Evolutionary conservation across 2,888 invertebrate genomes (phyloP), one percentile per base, ranked within the genome.

Genomic region (Copidosoma aretas): DNA sequence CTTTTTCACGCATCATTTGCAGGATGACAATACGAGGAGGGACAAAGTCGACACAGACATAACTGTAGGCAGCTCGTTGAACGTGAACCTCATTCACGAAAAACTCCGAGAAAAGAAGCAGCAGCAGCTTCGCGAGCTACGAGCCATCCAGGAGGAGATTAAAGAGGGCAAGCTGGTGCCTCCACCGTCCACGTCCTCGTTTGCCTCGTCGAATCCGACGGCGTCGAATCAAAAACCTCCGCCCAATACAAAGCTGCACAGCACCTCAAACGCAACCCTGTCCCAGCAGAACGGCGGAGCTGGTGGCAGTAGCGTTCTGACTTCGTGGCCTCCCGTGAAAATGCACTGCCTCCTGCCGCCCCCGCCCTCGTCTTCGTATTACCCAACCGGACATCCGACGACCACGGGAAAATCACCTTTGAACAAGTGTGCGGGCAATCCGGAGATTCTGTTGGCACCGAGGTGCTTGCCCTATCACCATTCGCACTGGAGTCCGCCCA

Each of bases 41-140:
- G 76, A 77, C 19, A 82, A 78, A 81, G 91, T 91, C 82, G 93
- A 93, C 79, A 90, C 90, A 0, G 91, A 85, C 66, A 89, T 91
- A 0, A 89, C 89, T 0, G 91, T 92, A 10, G 87, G 92, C 15
- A 91, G 93, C 43, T 93, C 94, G 12, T 68, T 82, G 25, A 84
- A 78, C 56, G 79, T 81, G 1, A 82, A 81, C 69, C 74, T 82
- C 81, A 94, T 94, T 71, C 92, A 93, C 72, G 93, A 93, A 76
- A 94, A 94, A 80, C 85, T 94, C 0, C 92, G 93, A 79, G 94
- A 94, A 80, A 94, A 95, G 80, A 94, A 94, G 77, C 92, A 93
- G 77, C 93, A 94, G 73, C 94, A 95, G 78, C 84, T 94, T 39
- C 93, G 93, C 0, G 94, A 94, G 80, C 83, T 94, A 43, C 87